These are phyloP conservation scores for Timandra comae DNA, from an alignment of 2,888 invertebrate species.

Conservation along the genomic window DNA sequence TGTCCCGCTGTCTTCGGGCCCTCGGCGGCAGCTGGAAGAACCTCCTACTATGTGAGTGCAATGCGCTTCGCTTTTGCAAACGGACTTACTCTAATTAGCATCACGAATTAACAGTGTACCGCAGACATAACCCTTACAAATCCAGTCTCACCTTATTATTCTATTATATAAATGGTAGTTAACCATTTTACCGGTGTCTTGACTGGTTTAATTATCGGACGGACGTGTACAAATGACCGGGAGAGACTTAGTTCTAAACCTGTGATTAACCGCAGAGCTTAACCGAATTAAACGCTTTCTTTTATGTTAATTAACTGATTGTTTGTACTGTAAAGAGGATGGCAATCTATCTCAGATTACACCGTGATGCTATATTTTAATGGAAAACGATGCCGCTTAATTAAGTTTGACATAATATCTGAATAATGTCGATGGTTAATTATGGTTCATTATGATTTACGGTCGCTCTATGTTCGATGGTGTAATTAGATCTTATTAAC, in stretches of 20 bases:
- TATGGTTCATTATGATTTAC: slow-evolving; percentile 36
- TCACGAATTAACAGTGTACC: slow-evolving; percentile 20
- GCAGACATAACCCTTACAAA: slow-evolving; percentile 50
- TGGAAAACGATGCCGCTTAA: slow-evolving; percentile 34
- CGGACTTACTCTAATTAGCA: slow-evolving; percentile 23
- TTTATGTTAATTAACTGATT: slow-evolving; percentile 66
- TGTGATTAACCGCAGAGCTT: slow-evolving; percentile 60
- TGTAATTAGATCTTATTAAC: slow-evolving; percentile 18
- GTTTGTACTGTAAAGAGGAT: slow-evolving; percentile 43
- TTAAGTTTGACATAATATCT: slow-evolving; percentile 40
- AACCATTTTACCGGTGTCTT: slow-evolving; percentile 51
- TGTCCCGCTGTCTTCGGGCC: slow-evolving; percentile 83
- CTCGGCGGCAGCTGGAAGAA: slow-evolving; percentile 89
- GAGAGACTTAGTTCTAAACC: slow-evolving; percentile 52
- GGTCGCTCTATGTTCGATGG: slow-evolving; percentile 16
- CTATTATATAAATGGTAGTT: slow-evolving; percentile 58
- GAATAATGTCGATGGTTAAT: slow-evolving; percentile 35
- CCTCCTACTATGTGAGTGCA: slow-evolving; percentile 84
- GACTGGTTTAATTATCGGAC: slow-evolving; percentile 60
- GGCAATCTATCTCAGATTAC: slow-evolving; percentile 45
- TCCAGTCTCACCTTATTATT: slow-evolving; percentile 50
- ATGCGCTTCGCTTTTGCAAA: slow-evolving; percentile 35
- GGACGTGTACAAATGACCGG: slow-evolving; percentile 67
- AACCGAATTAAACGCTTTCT: slow-evolving; percentile 67
- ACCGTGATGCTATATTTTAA: slow-evolving; percentile 33